phyloP scores from a whole-genome alignment of 2,113 vertebrate genomes.

The Halcyon malimbica region DNA sequence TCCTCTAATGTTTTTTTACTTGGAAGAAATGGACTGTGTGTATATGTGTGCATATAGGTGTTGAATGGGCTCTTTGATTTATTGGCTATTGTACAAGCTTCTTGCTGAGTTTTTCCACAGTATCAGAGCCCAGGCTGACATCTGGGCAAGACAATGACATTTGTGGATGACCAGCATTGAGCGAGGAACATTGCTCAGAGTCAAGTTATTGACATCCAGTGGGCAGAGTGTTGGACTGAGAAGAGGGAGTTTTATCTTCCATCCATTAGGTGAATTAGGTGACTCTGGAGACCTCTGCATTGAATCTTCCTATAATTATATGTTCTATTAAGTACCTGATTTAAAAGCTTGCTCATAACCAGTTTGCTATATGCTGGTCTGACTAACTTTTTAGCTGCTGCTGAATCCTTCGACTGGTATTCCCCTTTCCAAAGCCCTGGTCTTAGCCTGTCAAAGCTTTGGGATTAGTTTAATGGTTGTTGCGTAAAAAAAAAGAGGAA shows the following conservation, averaged over 20 bases:
- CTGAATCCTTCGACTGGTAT: neutral
- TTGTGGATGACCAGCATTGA: neutral
- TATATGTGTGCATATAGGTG: neutral
- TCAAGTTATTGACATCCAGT: neutral
- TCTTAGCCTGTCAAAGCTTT: neutral
- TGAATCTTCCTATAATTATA: neutral
- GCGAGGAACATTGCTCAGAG: neutral
- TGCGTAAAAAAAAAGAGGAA: fast-evolving
- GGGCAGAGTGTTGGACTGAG: neutral
- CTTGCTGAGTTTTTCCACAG: neutral
- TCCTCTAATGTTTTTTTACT: neutral
- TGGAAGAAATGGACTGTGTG: neutral
- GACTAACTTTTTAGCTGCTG: neutral
- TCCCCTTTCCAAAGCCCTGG: neutral
- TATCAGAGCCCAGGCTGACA: neutral
- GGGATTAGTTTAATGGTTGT: neutral
- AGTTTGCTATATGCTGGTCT: neutral
- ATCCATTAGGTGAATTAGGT: neutral
- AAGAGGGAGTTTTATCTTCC: neutral
- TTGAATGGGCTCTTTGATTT: neutral
- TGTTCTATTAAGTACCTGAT: neutral
- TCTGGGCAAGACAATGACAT: neutral
- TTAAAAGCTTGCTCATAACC: neutral
- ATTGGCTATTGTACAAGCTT: fast-evolving
- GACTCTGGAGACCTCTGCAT: neutral